These are phyloP conservation scores for Zoanthus sansibaricus DNA, from an alignment of 92 coral and sea anemone genomes.

Conservation along the genomic window DNA sequence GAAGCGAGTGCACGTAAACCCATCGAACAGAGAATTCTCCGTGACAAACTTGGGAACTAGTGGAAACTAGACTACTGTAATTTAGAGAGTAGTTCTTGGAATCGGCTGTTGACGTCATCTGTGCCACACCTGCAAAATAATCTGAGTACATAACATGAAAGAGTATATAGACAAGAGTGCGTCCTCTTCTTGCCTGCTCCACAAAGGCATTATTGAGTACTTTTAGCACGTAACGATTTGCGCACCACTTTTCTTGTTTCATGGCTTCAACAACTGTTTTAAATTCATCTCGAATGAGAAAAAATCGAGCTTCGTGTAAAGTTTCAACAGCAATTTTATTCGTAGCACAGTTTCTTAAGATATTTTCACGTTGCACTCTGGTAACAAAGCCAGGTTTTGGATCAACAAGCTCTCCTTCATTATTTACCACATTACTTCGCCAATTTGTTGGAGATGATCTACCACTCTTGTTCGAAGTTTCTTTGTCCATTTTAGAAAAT, in stretches of 20 bases:
- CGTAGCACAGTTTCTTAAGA: slow-evolving; percentile 42
- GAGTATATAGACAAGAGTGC: slow-evolving; percentile 35
- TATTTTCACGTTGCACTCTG: slow-evolving; percentile 33
- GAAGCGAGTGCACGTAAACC: slow-evolving; percentile 38
- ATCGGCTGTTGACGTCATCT: slow-evolving; percentile 57
- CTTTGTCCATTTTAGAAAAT: background rate
- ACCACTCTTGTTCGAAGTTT: background rate
- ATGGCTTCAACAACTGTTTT: slow-evolving; percentile 55
- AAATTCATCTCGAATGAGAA: slow-evolving; percentile 46
- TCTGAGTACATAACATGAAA: slow-evolving; percentile 39
- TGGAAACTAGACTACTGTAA: slow-evolving; percentile 14
- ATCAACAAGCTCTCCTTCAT: background rate
- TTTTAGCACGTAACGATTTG: background rate
- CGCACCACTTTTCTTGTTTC: slow-evolving; percentile 61
- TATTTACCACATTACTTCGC: background rate
- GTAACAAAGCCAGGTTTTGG: slow-evolving; percentile 49
- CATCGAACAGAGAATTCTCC: slow-evolving; percentile 45
- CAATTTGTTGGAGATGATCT: background rate
- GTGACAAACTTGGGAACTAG: background rate
- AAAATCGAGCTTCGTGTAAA: slow-evolving; percentile 46
- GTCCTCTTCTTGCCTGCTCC: slow-evolving; percentile 31
- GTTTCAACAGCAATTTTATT: slow-evolving; percentile 13
- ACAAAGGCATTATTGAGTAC: slow-evolving; percentile 25
- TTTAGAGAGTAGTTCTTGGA: slow-evolving; percentile 34
- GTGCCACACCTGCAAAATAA: slow-evolving; percentile 61